Percentiles rank a stretch among this genome's conserved stretches.
phyloP scores from a whole-genome alignment of 1,140 invertebrate species.

The Drosophila bifasciata region DNA sequence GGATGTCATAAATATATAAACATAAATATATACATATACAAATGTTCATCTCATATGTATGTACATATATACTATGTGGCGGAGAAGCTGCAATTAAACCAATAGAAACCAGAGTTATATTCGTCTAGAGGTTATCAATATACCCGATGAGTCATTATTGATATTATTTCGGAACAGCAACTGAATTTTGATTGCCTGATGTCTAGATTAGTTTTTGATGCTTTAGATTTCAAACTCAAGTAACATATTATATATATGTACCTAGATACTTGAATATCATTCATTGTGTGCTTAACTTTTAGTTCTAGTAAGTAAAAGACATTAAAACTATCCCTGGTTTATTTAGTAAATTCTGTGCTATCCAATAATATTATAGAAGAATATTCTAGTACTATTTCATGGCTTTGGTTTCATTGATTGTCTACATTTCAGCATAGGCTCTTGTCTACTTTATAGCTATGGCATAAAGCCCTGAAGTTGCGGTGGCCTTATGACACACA shows the following conservation, averaged over 20 bases:
- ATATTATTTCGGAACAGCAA: too few species aligned
- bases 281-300: too few species aligned
- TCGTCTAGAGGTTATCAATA: slow-evolving; percentile 3
- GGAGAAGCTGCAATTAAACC: slow-evolving; percentile 31
- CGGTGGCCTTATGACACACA: slow-evolving; percentile 80
- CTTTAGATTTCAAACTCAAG: too few species aligned
- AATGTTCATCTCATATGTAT: not conserved
- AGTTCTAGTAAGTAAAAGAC: too few species aligned
- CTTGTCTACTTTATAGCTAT: slow-evolving; percentile 54
- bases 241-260: too few species aligned
- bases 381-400: slow-evolving; percentile 29
- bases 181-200: too few species aligned
- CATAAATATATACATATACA: slow-evolving; percentile 1
- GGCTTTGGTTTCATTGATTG: slow-evolving; percentile 4
- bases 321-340: too few species aligned
- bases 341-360: too few species aligned
- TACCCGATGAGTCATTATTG: too few species aligned
- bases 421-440: slow-evolving; percentile 34
- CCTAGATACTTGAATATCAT: too few species aligned
- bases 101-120: slow-evolving; percentile 22
- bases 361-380: not conserved
- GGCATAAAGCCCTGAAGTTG: slow-evolving; percentile 72
- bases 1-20: slow-evolving; percentile 39
- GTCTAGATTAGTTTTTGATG: too few species aligned
- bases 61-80: too few species aligned